Percentiles rank a stretch among this genome's conserved stretches.
These are phyloP conservation scores for Bombus confusus DNA, from an alignment of 1,140 invertebrate species.

Conservation along the genomic window DNA sequence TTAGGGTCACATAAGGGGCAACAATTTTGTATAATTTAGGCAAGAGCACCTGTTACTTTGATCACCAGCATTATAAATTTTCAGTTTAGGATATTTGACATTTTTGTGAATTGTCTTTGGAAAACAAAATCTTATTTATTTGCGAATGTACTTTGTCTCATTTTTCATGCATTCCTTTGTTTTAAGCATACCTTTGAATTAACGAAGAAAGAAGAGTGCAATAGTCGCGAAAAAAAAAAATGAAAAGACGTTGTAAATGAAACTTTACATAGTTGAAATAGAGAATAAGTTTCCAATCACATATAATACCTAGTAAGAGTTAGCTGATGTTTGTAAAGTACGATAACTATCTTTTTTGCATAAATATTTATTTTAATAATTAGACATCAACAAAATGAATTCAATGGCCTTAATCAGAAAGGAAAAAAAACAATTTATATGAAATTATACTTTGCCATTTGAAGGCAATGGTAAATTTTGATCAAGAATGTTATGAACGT, in stretches of 20 bases:
- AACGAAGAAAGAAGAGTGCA: slow-evolving; percentile 41
- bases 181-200: slow-evolving; percentile 52
- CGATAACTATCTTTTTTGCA: slow-evolving; percentile 55
- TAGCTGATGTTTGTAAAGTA: slow-evolving; percentile 54
- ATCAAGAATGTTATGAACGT: slow-evolving; percentile 36
- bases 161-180: slow-evolving; percentile 64
- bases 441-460: slow-evolving; percentile 55
- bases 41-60: slow-evolving; percentile 42
- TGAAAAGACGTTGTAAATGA: slow-evolving; percentile 45
- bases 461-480: slow-evolving; percentile 48
- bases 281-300: slow-evolving; percentile 43
- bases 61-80: slow-evolving; percentile 18
- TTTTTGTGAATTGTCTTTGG: slow-evolving; percentile 17
- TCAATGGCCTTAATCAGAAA: slow-evolving; percentile 62
- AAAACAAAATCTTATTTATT: slow-evolving; percentile 31
- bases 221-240: slow-evolving; percentile 39
- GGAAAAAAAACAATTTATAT: slow-evolving; percentile 51
- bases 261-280: slow-evolving; percentile 50
- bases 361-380: slow-evolving; percentile 65
- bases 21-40: background rate
- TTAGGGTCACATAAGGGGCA: background rate
- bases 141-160: slow-evolving; percentile 36
- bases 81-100: slow-evolving; percentile 13
- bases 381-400: slow-evolving; percentile 56
- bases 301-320: slow-evolving; percentile 50